Base-by-base conservation (phyloP, 2,888 invertebrate genomes). In the Pheosia gnoma region DNA sequence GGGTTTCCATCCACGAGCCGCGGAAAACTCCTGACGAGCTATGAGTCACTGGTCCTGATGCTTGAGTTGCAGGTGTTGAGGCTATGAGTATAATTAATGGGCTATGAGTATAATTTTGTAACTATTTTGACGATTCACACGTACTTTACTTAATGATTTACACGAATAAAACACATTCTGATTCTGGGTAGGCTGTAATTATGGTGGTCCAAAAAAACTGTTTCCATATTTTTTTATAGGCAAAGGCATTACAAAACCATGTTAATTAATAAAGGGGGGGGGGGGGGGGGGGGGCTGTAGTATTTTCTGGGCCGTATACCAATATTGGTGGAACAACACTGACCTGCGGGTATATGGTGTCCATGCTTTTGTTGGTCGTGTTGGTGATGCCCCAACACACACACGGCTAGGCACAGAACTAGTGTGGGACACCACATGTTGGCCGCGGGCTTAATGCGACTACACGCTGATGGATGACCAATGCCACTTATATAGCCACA, bases 1-100 rank as follows among this genome's bases (percentile, higher is more conserved):
- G 84, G 3, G 91, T 87, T 37, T 77, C 73, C 84, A 94, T 81
- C 69, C 83, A 83, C 0, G 79, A 81, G 1, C 94, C 94, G 2
- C 80, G 81, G 60, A 94, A 80, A 47, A 59, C 63, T 0, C 94
- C 94, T n/a, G 90, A 73, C 0, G 80, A 75, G 1, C 82, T 77
- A 10, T 54, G 59, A 0, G 66, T 64, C 41, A 68, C 47, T 0
- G 80, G 81, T 0, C 39, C 66, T 0, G 41, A 4, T 2, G 4
- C 49, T 54, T 57, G 0, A 25, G 62, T n/a, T 7, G 57, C 11
- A 5, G 62, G 11, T 9, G 8, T 36, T 8, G 61, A 37, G 1
- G 52, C 52, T 52, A 7, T 47, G 47, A n/a, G n/a, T n/a, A 47
- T 4, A 47, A 45, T 9, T 9, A 45, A 7, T 3, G 10, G n/a